A percentile compares a stretch with the other conserved stretches of the same genome.
Evolutionary conservation across 2,888 invertebrate species (phyloP).

Genomic region (Polyommatus iphigenia): DNA sequence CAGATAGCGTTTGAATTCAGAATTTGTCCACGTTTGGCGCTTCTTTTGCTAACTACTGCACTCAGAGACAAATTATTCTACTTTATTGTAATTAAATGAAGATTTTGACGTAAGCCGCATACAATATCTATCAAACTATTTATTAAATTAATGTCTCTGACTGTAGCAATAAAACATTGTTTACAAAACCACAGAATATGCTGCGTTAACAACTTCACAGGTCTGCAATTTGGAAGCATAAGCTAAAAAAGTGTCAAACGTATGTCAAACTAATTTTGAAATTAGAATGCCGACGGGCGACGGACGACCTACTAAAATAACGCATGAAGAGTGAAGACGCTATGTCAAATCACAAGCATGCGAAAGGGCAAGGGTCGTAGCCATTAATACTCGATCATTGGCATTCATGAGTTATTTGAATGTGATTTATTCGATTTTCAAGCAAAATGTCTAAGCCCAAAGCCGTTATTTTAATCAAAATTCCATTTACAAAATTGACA

Average conservation of each 20-base stretch:
- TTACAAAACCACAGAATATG: not conserved
- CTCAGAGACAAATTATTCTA: no score
- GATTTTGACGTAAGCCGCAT: no score
- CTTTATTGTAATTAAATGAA: no score
- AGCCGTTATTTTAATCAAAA: slow-evolving; percentile 34
- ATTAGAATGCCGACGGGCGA: slow-evolving; percentile 51
- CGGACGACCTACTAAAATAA: slow-evolving; percentile 76
- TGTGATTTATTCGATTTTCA: slow-evolving; percentile 6
- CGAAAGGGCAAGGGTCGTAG: slow-evolving; percentile 34
- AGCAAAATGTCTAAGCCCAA: slow-evolving; percentile 13
- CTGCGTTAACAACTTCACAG: not conserved
- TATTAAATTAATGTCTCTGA: no score
- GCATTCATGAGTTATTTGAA: slow-evolving; percentile 11
- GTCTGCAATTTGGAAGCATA: not conserved
- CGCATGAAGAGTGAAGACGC: slow-evolving; percentile 43
- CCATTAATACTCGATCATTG: slow-evolving; percentile 31
- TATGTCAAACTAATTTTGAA: not conserved
- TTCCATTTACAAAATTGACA: slow-evolving; percentile 33
- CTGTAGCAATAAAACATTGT: no score
- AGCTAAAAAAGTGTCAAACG: not conserved
- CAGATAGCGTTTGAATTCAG: no score
- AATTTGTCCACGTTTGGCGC: not conserved
- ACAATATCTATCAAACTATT: no score
- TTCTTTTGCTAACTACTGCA: not conserved
- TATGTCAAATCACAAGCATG: slow-evolving; percentile 35